Percentiles rank a stretch among this genome's conserved stretches.
phyloP scores from a whole-genome alignment of 2,113 vertebrate species.

The Macroglossus sobrinus region DNA sequence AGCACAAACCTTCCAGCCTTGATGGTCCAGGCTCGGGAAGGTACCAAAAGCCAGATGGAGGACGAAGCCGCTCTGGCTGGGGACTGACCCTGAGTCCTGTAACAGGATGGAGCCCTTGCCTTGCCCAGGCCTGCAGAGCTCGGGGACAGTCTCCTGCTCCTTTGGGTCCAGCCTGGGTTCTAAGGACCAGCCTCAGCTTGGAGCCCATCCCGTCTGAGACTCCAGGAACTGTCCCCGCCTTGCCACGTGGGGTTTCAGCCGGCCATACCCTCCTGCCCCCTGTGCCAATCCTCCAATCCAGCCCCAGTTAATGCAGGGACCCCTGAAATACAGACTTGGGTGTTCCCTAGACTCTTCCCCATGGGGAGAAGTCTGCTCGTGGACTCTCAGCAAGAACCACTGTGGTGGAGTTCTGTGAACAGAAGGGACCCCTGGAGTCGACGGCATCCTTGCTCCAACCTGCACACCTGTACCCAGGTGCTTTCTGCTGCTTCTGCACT shows the following conservation, averaged over 20 bases:
- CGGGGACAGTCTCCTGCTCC: not conserved
- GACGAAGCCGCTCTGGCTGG: not conserved
- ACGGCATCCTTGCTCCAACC: not conserved
- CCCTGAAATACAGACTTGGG: not conserved
- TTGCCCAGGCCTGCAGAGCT: not conserved
- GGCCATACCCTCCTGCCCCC: not conserved
- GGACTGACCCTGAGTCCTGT: not conserved
- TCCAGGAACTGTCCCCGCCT: not conserved
- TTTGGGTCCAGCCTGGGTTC: not conserved
- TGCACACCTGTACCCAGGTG: fast-evolving
- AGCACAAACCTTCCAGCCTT: not conserved
- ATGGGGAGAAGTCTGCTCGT: not conserved
- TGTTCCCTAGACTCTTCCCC: not conserved
- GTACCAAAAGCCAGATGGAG: not conserved
- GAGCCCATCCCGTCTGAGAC: not conserved
- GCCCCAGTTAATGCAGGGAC: not conserved
- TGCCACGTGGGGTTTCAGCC: not conserved
- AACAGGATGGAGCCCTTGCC: not conserved
- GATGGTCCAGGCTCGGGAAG: not conserved
- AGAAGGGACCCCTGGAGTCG: not conserved
- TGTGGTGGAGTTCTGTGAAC: not conserved
- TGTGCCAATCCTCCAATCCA: not conserved
- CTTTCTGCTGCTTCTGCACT: not conserved
- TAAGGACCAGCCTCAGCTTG: not conserved
- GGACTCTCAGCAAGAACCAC: not conserved